phyloP scores from a whole-genome alignment of 2,113 vertebrate species.

The Seriola dumerili region DNA sequence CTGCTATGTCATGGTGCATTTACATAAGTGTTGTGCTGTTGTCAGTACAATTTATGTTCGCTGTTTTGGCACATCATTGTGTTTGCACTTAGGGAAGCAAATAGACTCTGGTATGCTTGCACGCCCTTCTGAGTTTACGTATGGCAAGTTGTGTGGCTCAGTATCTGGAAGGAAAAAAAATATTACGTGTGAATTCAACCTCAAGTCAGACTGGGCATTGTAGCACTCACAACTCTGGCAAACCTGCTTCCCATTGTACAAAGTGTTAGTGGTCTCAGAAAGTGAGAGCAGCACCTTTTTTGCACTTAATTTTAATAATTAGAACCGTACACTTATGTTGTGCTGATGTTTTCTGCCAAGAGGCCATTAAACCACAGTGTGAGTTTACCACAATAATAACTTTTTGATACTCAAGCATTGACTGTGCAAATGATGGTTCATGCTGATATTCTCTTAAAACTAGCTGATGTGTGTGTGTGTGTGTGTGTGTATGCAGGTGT shows the following conservation, averaged over 20 bases:
- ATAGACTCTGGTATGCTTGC: slow-evolving; percentile 49
- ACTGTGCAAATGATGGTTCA: not conserved
- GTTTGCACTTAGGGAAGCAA: slow-evolving; percentile 52
- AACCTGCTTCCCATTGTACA: slow-evolving; percentile 43
- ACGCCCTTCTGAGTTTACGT: slow-evolving; percentile 14
- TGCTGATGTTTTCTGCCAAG: slow-evolving; percentile 43
- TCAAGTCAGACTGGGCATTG: slow-evolving; percentile 1
- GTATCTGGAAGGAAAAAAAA: not conserved
- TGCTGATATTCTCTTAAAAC: slow-evolving; percentile 7
- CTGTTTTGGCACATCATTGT: slow-evolving; percentile 45
- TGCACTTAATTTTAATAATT: slow-evolving; percentile 28
- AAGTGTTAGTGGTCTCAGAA: slow-evolving; percentile 19
- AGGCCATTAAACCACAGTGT: slow-evolving; percentile 40
- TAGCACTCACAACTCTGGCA: not conserved
- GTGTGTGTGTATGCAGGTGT: not conserved
- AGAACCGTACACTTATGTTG: slow-evolving; percentile 4
- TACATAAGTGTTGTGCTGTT: slow-evolving; percentile 9
- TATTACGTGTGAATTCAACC: not conserved
- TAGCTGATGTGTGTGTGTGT: not conserved
- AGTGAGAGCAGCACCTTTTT: slow-evolving; percentile 24
- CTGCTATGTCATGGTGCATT: not conserved
- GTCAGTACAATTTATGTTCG: slow-evolving; percentile 48
- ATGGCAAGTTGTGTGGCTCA: slow-evolving; percentile 3
- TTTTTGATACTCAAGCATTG: not conserved
- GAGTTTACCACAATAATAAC: slow-evolving; percentile 21